phyloP scores from a whole-genome alignment of 1,140 invertebrate genomes.

The Apis mellifera region DNA sequence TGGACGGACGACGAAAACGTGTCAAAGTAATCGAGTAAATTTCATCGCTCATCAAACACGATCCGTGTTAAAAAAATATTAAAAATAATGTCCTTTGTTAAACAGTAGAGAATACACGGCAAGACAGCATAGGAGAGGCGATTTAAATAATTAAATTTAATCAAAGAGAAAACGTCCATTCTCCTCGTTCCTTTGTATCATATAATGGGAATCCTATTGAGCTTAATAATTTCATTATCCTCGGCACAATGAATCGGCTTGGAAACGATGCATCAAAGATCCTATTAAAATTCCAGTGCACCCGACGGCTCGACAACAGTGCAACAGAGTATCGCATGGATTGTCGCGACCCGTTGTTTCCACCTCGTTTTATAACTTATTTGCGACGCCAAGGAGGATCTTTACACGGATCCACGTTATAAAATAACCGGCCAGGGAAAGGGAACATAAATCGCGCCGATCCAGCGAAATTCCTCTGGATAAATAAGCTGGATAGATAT shows the following conservation, averaged over 20 bases:
- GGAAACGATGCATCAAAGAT: neutral
- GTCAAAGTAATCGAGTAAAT: neutral
- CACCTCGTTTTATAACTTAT: neutral
- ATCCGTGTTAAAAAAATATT: too few species aligned
- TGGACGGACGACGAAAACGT: too few species aligned
- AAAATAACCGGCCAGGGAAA: neutral
- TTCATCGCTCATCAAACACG: too few species aligned
- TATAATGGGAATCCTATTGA: neutral
- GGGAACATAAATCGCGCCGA: neutral
- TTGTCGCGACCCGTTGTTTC: neutral
- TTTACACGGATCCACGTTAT: neutral
- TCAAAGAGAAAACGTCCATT: slow-evolving; percentile 9
- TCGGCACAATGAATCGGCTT: neutral
- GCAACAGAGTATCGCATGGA: neutral
- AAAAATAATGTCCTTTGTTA: too few species aligned
- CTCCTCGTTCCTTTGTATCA: too few species aligned
- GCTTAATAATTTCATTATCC: neutral
- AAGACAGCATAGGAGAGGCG: too few species aligned
- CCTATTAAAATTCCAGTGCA: neutral
- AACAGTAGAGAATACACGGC: too few species aligned
- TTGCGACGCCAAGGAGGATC: neutral
- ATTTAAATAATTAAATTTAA: neutral
- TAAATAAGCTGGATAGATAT: slow-evolving; percentile 4
- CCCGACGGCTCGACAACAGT: neutral
- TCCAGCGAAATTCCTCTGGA: neutral